Percentiles rank a stretch among this genome's conserved stretches.
Evolutionary conservation across 92 coral and sea anemone species (phyloP).

Genomic region (Bergia puertoricense): DNA sequence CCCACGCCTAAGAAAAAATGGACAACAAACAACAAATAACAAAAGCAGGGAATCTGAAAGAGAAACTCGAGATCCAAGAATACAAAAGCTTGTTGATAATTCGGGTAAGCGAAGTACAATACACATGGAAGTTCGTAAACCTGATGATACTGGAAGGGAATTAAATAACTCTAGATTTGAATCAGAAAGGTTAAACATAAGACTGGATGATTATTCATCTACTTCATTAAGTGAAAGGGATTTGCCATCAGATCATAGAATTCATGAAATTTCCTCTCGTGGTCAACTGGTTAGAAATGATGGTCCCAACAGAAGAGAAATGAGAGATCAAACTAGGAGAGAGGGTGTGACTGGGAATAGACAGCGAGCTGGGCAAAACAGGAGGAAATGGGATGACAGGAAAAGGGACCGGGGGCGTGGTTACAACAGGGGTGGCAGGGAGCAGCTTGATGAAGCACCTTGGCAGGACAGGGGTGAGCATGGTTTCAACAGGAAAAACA

Average conservation of each 20-base stretch:
- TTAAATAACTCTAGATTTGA: background rate
- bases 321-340: conserved; percentile 15
- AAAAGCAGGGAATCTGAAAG: conserved; percentile 18
- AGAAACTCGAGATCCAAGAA: conserved; percentile 28
- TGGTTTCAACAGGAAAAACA: background rate
- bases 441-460: background rate
- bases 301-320: background rate
- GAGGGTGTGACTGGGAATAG: background rate
- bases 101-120: conserved; percentile 30
- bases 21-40: conserved; percentile 55
- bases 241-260: conserved; percentile 16
- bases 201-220: background rate
- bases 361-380: conserved; percentile 8
- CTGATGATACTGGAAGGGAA: background rate
- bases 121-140: background rate
- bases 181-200: background rate
- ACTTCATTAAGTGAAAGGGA: conserved; percentile 23
- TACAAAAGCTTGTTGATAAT: conserved; percentile 15
- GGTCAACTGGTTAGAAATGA: background rate
- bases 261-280: background rate
- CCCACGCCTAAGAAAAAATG: conserved; percentile 74
- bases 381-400: conserved; percentile 31
- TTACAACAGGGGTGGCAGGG: conserved; percentile 38
- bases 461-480: conserved; percentile 3
- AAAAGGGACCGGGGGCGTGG: conserved; percentile 52